These are phyloP conservation scores for Thecophora atra DNA, from an alignment of 2,888 invertebrate genomes.

Conservation along the genomic window DNA sequence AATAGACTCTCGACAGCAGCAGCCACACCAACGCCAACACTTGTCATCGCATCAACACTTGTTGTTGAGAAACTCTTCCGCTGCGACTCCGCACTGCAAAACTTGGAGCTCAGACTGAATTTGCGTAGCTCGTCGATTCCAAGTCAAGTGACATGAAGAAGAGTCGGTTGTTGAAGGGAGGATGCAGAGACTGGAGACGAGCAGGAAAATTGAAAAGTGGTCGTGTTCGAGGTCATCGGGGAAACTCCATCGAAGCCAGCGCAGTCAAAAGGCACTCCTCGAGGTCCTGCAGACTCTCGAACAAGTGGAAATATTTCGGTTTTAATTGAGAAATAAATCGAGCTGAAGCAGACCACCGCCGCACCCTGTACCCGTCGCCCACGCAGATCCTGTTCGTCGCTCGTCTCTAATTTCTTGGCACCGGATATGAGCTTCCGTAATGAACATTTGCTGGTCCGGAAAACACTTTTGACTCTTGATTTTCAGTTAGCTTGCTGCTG, in stretches of 20 bases:
- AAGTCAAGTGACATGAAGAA: not conserved
- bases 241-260: conserved; percentile 4
- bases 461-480: conserved; percentile 58
- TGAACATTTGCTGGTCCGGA: conserved; percentile 74
- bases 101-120: conserved; percentile 21
- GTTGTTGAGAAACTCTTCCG: conserved; percentile 32
- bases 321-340: conserved; percentile 37
- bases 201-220: conserved; percentile 36
- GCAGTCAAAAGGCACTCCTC: not conserved
- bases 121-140: not conserved
- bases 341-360: not conserved
- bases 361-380: conserved; percentile 6
- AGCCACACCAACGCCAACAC: not conserved
- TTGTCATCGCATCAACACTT: not conserved
- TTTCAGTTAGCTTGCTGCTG: conserved; percentile 47
- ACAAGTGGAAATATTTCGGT: conserved; percentile 19
- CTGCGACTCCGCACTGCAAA: conserved; percentile 23
- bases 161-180: not conserved
- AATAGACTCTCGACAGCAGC: not conserved
- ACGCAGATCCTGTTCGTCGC: conserved; percentile 25
- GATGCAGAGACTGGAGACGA: not conserved
- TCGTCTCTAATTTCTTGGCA: conserved; percentile 59
- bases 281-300: not conserved
- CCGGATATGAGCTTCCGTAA: conserved; percentile 90
- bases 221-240: conserved; percentile 23